Percentiles rank a stretch among this genome's conserved stretches.
phyloP scores from a whole-genome alignment of 1,140 invertebrate genomes.

The Saccostrea cuccullata region DNA sequence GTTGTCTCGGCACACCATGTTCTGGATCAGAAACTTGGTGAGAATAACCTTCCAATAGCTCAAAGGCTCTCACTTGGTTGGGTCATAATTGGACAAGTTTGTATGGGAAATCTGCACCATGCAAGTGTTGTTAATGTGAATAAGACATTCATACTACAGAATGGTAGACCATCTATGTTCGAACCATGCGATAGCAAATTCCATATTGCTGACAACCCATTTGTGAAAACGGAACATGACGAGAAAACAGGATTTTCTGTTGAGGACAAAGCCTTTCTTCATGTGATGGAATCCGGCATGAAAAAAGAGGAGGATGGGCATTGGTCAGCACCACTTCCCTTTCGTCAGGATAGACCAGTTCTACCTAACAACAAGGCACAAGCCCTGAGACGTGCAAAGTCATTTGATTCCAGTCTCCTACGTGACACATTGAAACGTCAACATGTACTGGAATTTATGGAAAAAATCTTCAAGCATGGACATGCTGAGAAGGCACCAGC shows the following conservation, averaged over 20 bases:
- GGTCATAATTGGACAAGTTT: too few species aligned
- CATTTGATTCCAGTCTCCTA: constrained; percentile 41
- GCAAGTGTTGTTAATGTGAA: too few species aligned
- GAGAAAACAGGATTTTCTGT: background rate
- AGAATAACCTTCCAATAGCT: too few species aligned
- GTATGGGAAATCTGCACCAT: too few species aligned
- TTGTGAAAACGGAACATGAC: too few species aligned
- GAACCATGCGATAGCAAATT: too few species aligned
- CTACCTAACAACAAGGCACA: constrained; percentile 46
- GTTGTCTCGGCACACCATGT: too few species aligned
- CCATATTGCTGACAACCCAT: too few species aligned
- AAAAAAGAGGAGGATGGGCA: constrained; percentile 23
- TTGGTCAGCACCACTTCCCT: constrained; percentile 49
- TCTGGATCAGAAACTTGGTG: too few species aligned
- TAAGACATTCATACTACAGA: too few species aligned
- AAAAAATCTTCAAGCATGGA: constrained; percentile 34
- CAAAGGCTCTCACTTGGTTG: too few species aligned
- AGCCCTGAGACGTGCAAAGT: constrained; percentile 18
- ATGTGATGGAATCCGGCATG: constrained; percentile 40
- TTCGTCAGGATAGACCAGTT: background rate
- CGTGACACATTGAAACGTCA: background rate
- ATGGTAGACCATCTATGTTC: too few species aligned
- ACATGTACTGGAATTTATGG: constrained; percentile 46
- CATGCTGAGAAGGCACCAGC: constrained; percentile 50
- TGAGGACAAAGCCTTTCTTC: constrained; percentile 44